Evolutionary conservation across 2,888 invertebrate genomes (phyloP).

Genomic region (Dicranocentrus wangi): DNA sequence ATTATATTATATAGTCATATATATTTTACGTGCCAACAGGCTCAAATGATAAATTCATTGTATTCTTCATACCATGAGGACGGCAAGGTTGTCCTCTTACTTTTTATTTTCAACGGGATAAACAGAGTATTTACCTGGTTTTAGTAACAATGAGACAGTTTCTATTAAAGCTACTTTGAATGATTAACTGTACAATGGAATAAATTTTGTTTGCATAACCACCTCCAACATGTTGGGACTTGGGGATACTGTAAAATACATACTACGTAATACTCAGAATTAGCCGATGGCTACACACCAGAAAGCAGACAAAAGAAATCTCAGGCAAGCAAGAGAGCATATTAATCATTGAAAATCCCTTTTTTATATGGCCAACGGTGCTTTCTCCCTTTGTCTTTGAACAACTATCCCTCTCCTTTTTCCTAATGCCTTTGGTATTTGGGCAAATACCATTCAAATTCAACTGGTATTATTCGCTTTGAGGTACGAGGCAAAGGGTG

Average conservation of each 20-base stretch:
- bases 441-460: slow-evolving; percentile 15
- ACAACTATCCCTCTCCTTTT: slow-evolving; percentile 12
- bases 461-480: not conserved
- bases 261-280: too few relatives aligned
- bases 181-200: slow-evolving; percentile 23
- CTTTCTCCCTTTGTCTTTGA: slow-evolving; percentile 17
- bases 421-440: not conserved
- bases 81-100: not conserved
- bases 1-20: too few relatives aligned
- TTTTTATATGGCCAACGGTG: slow-evolving; percentile 25
- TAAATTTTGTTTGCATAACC: slow-evolving; percentile 2
- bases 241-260: not conserved
- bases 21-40: slow-evolving; percentile 20
- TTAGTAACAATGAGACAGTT: slow-evolving; percentile 25
- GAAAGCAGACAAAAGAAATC: slow-evolving; percentile 22
- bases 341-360: slow-evolving; percentile 51
- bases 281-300: slow-evolving; percentile 42
- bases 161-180: slow-evolving; percentile 25
- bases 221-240: not conserved
- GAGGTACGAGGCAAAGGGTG: not conserved
- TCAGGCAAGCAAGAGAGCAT: slow-evolving; percentile 28
- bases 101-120: not conserved
- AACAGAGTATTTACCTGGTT: slow-evolving; percentile 21
- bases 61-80: not conserved
- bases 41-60: slow-evolving; percentile 1